Conservation (phyloP, 92 coral and sea anemone species). For the Heteractis magnifica region DNA sequence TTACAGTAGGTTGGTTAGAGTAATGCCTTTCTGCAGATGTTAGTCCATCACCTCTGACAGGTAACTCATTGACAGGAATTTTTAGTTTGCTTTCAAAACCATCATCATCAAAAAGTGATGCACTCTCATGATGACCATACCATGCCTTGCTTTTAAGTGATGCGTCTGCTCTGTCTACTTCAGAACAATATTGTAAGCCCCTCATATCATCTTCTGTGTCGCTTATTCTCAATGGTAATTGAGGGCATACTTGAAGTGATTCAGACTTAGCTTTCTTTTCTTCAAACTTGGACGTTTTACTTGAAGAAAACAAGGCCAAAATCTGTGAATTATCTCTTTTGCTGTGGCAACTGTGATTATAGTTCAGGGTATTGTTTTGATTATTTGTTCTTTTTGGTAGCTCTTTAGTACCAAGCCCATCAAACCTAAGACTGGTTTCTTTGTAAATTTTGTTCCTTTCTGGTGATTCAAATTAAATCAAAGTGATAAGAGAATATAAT, state of each 20-base stretch:
- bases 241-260: background rate
- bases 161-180: too few species aligned
- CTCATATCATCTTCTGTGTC: too few species aligned
- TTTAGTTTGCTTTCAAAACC: background rate
- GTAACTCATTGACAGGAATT: background rate
- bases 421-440: too few species aligned
- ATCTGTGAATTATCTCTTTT: constrained; percentile 57
- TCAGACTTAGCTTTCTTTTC: background rate
- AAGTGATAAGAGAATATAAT: too few species aligned
- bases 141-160: too few species aligned
- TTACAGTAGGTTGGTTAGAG: background rate
- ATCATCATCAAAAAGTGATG: too few species aligned
- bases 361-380: background rate
- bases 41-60: background rate
- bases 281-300: background rate
- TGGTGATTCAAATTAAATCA: too few species aligned
- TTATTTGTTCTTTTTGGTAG: background rate
- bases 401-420: background rate
- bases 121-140: too few species aligned
- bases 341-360: background rate
- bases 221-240: background rate
- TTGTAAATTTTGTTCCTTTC: too few species aligned
- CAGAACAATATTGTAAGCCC: too few species aligned
- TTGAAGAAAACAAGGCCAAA: constrained; percentile 48
- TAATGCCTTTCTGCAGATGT: background rate